Base-by-base conservation (phyloP, 2,888 invertebrate species). In the Agrotis segetum region DNA sequence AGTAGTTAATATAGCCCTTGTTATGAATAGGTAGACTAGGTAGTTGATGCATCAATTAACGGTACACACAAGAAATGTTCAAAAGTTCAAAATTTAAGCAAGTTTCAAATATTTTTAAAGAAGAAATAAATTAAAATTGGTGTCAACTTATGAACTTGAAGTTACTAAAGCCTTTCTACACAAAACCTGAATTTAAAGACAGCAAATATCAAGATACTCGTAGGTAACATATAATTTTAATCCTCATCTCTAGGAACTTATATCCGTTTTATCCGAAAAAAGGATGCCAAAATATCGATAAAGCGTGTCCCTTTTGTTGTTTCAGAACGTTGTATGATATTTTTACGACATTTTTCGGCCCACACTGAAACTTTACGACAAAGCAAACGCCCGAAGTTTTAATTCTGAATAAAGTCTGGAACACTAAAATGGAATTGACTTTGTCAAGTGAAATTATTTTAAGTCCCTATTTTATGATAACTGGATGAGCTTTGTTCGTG, bases 351-450 rank as follows among this genome's bases (percentile, higher is more conserved):
- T 82, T 67, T 77, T 82, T 71, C 71, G 76, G 62, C 67, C 61
- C 65, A 76, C 50, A 80, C 59, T 49, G 62, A 75, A 81, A 76
- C 65, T 78, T 85, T 82, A 84, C 59, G 74, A 77, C 58, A 70
- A 76, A 72, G 63, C 72, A 84, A 84, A 83, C 70, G 82, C 68
- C 19, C 84, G n/a, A 84, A 80, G 82, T 84, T 84, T 85, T 84
- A 85, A 82, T 82, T 77, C 81, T 74, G 74, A 70, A 84, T 82
- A 84, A 84, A 75, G 77, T 74, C 74, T 68, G 55, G 79, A 84
- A 77, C 77, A 77, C 83, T 84, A 84, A 83, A 83, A 80, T 82
- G 80, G 67, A 84, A 84, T 82, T 77, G 85, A 74, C 85, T 84
- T 84, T 75, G 24, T 65, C 74, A 83, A 83, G 79, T 79, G 76